phyloP scores from a whole-genome alignment of 2,113 vertebrate species.

The Hyaena hyaena region DNA sequence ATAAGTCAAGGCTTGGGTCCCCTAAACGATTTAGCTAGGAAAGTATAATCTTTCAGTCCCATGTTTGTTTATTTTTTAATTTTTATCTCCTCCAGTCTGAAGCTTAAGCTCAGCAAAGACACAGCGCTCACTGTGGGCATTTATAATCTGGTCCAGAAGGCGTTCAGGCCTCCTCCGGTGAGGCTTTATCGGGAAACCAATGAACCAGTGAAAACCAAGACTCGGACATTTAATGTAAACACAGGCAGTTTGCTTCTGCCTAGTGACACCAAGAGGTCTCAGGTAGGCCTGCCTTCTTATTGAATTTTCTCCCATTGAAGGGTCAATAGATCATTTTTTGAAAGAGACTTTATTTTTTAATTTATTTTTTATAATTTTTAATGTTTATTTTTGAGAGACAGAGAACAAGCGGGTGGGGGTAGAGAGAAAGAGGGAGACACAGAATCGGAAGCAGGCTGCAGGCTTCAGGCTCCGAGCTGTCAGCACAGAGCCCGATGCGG shows the following conservation, averaged over 20 bases:
- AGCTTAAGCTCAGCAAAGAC: slow-evolving; percentile 90
- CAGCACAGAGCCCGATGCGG: not conserved
- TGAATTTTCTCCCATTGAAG: not conserved
- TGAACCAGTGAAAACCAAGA: slow-evolving; percentile 94
- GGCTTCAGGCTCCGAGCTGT: not conserved
- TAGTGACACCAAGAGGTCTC: slow-evolving; percentile 94
- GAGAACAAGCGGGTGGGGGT: not conserved
- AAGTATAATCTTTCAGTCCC: not conserved
- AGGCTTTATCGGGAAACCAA: slow-evolving; percentile 95
- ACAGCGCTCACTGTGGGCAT: slow-evolving; percentile 90
- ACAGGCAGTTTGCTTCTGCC: slow-evolving; percentile 96
- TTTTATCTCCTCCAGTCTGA: slow-evolving; percentile 86
- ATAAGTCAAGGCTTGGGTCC: not conserved
- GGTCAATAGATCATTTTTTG: not conserved
- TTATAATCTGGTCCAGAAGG: slow-evolving; percentile 89
- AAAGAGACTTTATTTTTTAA: not conserved
- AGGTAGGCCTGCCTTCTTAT: slow-evolving; percentile 84
- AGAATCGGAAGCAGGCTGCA: not conserved
- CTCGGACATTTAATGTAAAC: slow-evolving; percentile 92
- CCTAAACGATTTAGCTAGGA: not conserved
- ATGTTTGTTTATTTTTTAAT: not conserved
- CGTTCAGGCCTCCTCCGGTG: slow-evolving; percentile 88
- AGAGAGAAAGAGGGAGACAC: not conserved
- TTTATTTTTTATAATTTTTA: not conserved
- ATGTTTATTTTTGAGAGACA: not conserved